These are phyloP conservation scores for Goniozus legneri DNA, from an alignment of 1,140 invertebrate genomes.

Conservation along the genomic window DNA sequence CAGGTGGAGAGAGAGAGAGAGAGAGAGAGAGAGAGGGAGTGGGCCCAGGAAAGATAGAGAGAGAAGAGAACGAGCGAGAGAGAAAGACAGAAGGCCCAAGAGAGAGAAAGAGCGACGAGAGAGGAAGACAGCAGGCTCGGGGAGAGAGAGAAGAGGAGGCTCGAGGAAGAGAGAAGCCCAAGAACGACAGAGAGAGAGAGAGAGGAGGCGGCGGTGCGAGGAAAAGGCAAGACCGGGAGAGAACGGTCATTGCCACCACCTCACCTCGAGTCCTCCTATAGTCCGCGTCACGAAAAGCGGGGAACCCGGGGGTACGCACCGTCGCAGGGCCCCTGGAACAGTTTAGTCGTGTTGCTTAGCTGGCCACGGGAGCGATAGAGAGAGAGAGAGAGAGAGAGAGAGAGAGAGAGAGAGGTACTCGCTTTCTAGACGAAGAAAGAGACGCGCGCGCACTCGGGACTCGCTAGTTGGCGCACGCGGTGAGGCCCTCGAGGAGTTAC, in stretches of 20 bases:
- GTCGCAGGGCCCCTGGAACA: conserved; percentile 19
- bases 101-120: background rate
- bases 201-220: conserved; percentile 14
- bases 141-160: conserved; percentile 1
- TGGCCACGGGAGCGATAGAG: conserved; percentile 12
- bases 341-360: conserved; percentile 33
- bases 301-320: conserved; percentile 20
- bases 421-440: too few species aligned
- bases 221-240: conserved; percentile 24
- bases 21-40: background rate
- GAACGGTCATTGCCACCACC: conserved; percentile 57
- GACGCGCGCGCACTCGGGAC: too few species aligned
- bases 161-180: conserved; percentile 9
- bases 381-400: conserved; percentile 6
- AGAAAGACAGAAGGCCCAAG: background rate
- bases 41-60: conserved; percentile 9
- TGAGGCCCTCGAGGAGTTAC: too few species aligned
- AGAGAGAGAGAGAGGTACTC: conserved; percentile 6
- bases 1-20: conserved; percentile 1
- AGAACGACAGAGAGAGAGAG: conserved; percentile 1
- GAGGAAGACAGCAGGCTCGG: background rate
- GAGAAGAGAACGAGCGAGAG: conserved; percentile 3
- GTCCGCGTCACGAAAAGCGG: conserved; percentile 23
- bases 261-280: conserved; percentile 33
- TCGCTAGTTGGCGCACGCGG: too few species aligned